Conservation (phyloP, 2,888 invertebrate genomes). For the Xiphydria camelus region DNA sequence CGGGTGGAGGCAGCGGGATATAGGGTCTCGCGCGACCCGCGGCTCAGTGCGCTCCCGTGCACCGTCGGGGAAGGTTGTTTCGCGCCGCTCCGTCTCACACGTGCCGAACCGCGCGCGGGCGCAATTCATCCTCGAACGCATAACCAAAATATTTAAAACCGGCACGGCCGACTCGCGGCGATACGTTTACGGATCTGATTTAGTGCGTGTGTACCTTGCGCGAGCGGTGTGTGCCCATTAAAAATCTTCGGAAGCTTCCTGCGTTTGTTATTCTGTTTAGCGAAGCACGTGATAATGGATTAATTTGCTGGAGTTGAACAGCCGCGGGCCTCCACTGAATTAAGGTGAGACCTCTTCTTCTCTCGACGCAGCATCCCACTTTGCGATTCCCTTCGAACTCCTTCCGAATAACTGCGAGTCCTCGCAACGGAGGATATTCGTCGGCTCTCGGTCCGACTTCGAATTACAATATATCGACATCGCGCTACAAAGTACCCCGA, state of each 20-base stretch:
- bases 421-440: neutral
- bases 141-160: constrained; percentile 16
- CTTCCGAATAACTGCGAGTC: neutral
- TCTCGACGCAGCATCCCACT: neutral
- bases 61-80: constrained; percentile 22
- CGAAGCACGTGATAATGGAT: constrained; percentile 34
- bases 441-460: no score
- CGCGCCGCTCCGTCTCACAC: constrained; percentile 14
- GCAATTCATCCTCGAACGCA: neutral
- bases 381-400: neutral
- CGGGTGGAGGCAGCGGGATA: neutral
- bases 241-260: neutral
- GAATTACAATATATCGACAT: no score
- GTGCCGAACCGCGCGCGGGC: constrained; percentile 12
- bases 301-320: constrained; percentile 30
- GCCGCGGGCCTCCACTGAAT: constrained; percentile 31
- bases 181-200: constrained; percentile 17
- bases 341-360: constrained; percentile 35
- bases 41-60: constrained; percentile 32
- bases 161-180: constrained; percentile 8
- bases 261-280: constrained; percentile 22
- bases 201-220: constrained; percentile 15
- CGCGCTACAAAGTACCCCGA: no score
- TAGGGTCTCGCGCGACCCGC: neutral
- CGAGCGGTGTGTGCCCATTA: constrained; percentile 2